Evolutionary conservation across 2,888 invertebrate genomes (phyloP).

Genomic region (Mythimna impura): DNA sequence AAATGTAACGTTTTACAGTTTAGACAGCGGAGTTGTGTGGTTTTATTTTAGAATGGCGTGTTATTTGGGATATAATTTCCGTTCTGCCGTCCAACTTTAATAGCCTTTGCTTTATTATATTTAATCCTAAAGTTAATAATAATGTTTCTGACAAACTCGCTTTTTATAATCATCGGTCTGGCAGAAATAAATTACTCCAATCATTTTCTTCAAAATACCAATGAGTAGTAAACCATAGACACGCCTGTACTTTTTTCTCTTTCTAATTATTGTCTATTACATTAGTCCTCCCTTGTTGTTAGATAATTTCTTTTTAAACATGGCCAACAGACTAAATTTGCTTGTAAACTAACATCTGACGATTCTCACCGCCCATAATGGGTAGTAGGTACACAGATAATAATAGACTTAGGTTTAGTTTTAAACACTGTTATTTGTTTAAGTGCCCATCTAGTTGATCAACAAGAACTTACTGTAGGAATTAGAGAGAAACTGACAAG

Average conservation of each 20-base stretch:
- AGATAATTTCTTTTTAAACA: background rate
- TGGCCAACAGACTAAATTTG: background rate
- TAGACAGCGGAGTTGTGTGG: slow-evolving; percentile 26
- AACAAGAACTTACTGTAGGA: slow-evolving; percentile 6
- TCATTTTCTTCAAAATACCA: background rate
- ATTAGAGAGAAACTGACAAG: background rate
- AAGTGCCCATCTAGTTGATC: background rate
- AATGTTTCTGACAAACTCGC: too few relatives aligned
- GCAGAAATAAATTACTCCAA: background rate
- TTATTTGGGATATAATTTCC: slow-evolving; percentile 37
- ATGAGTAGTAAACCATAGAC: slow-evolving; percentile 10
- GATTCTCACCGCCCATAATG: slow-evolving; percentile 27
- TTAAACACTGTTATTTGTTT: slow-evolving; percentile 42
- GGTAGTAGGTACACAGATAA: slow-evolving; percentile 37
- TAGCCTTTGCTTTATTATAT: background rate
- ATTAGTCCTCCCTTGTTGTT: background rate
- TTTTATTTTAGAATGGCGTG: slow-evolving; percentile 32
- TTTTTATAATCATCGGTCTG: background rate
- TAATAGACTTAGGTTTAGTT: slow-evolving; percentile 32
- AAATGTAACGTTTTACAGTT: slow-evolving; percentile 46
- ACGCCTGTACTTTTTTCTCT: background rate
- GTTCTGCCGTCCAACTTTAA: slow-evolving; percentile 2
- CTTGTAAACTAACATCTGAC: slow-evolving; percentile 23
- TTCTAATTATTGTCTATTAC: slow-evolving; percentile 22
- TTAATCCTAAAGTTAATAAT: background rate